These are phyloP conservation scores for Drosophila vallismaia DNA, from an alignment of 2,888 invertebrate species.

Conservation along the genomic window DNA sequence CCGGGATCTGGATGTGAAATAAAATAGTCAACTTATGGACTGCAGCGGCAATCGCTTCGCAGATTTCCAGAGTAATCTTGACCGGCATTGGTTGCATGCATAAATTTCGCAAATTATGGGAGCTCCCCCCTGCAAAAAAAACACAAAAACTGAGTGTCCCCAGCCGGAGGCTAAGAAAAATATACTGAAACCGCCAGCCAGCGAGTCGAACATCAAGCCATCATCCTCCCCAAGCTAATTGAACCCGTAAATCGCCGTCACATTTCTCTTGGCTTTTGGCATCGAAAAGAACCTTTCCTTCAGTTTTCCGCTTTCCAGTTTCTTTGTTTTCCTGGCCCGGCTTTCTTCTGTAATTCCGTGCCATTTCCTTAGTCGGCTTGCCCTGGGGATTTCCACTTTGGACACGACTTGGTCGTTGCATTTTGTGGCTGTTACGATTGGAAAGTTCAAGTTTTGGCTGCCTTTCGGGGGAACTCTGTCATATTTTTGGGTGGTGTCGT, in stretches of 20 bases:
- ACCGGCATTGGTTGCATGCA: slow-evolving; percentile 54
- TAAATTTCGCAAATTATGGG: slow-evolving; percentile 70
- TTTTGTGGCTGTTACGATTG: slow-evolving; percentile 22
- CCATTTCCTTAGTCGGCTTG: slow-evolving; percentile 9
- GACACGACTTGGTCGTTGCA: slow-evolving; percentile 41
- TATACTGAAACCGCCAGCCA: slow-evolving; percentile 5
- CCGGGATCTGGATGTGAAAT: slow-evolving; percentile 34
- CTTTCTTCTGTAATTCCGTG: slow-evolving; percentile 21
- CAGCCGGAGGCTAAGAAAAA: slow-evolving; percentile 30
- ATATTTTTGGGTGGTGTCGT: slow-evolving; percentile 32
- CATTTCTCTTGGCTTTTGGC: slow-evolving; percentile 39
- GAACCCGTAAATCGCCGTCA: slow-evolving; percentile 62
- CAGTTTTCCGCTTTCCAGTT: slow-evolving; percentile 1
- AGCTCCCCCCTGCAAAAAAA: slow-evolving; percentile 34
- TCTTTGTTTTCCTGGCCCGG: slow-evolving; percentile 23
- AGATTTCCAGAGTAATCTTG: slow-evolving; percentile 51
- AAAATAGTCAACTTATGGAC: slow-evolving; percentile 64
- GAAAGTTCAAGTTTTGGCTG: slow-evolving; percentile 38
- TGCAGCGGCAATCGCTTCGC: slow-evolving; percentile 31
- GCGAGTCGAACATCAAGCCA: slow-evolving; percentile 13
- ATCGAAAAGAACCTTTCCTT: slow-evolving; percentile 29
- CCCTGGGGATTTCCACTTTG: slow-evolving; percentile 21
- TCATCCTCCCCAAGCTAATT: slow-evolving; percentile 64
- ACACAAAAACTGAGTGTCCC: slow-evolving; percentile 15
- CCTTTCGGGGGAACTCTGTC: slow-evolving; percentile 25